Percentiles rank a stretch among this genome's conserved stretches.
phyloP scores from a whole-genome alignment of 2,888 invertebrate genomes.

The Drosophila rellima region DNA sequence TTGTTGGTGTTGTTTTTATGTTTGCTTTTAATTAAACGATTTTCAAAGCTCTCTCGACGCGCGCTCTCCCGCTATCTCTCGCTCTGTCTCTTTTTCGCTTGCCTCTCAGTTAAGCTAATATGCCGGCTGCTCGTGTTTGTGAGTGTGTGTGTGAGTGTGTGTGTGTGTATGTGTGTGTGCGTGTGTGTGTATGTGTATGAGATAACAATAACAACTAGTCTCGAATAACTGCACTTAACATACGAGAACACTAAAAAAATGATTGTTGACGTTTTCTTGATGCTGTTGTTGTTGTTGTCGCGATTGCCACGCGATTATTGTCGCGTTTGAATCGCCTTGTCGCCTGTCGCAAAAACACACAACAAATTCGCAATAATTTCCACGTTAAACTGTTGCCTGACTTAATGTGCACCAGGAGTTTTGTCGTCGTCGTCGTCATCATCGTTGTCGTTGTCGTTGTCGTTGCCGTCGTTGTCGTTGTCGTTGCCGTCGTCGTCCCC shows the following conservation, averaged over 20 bases:
- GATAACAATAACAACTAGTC: slow-evolving; percentile 43
- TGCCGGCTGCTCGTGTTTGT: slow-evolving; percentile 44
- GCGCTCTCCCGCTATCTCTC: slow-evolving; percentile 23
- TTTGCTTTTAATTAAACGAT: slow-evolving; percentile 41
- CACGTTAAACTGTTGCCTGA: slow-evolving; percentile 84
- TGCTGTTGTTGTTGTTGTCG: slow-evolving; percentile 22
- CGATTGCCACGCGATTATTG: slow-evolving; percentile 37
- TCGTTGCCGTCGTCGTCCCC: slow-evolving; percentile 48
- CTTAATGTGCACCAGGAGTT: slow-evolving; percentile 82
- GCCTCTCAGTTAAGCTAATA: slow-evolving; percentile 41
- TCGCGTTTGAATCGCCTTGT: slow-evolving; percentile 42
- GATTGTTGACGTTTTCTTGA: slow-evolving; percentile 21
- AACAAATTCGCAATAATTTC: slow-evolving; percentile 85
- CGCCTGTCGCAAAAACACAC: slow-evolving; percentile 77
- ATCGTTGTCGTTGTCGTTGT: slow-evolving; percentile 34
- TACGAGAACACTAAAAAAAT: slow-evolving; percentile 50
- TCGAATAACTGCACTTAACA: slow-evolving; percentile 52
- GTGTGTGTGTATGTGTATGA: slow-evolving; percentile 5
- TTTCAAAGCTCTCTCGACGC: slow-evolving; percentile 31
- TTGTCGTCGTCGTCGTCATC: slow-evolving; percentile 74
- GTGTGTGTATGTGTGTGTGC: slow-evolving; percentile 11
- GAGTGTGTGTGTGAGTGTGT: slow-evolving; percentile 10
- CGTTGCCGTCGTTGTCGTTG: slow-evolving; percentile 41
- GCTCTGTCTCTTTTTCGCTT: slow-evolving; percentile 15
- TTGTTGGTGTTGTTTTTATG: slow-evolving; percentile 8